phyloP scores from a whole-genome alignment of 2,888 invertebrate genomes.

The Rotaria sp. region DNA sequence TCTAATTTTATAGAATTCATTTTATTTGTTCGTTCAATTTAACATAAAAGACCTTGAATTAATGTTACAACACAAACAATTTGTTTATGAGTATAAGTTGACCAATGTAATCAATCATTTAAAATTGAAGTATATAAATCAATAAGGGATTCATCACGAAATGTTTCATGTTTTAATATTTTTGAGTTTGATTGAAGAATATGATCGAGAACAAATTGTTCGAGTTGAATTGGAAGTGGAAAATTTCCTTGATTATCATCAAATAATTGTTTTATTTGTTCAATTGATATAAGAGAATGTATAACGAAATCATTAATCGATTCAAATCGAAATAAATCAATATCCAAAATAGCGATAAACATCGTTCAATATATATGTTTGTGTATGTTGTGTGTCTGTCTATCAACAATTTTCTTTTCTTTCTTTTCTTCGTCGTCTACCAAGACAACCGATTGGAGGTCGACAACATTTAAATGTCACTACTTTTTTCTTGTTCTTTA shows the following conservation, averaged over 20 bases:
- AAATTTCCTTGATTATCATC: neutral
- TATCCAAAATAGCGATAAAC: neutral
- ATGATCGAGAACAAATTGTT: neutral
- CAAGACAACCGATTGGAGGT: neutral
- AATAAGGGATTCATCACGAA: neutral
- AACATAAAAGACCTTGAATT: slow-evolving; percentile 4
- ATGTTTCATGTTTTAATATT: neutral
- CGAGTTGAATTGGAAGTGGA: neutral
- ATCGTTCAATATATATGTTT: neutral
- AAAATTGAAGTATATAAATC: neutral
- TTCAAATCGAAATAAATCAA: neutral
- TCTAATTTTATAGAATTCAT: neutral
- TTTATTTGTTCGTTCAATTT: neutral
- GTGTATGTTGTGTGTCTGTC: neutral
- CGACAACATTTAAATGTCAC: neutral
- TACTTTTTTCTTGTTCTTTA: neutral
- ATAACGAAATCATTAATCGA: neutral
- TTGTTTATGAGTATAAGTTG: neutral
- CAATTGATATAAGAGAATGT: neutral
- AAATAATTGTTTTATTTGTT: slow-evolving; percentile 5
- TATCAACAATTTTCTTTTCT: neutral
- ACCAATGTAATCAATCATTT: neutral
- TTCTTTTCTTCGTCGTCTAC: neutral
- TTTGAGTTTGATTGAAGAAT: neutral
- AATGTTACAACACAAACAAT: neutral